These are phyloP conservation scores for Orchesella flavescens DNA, from an alignment of 2,888 invertebrate genomes.

Conservation along the genomic window DNA sequence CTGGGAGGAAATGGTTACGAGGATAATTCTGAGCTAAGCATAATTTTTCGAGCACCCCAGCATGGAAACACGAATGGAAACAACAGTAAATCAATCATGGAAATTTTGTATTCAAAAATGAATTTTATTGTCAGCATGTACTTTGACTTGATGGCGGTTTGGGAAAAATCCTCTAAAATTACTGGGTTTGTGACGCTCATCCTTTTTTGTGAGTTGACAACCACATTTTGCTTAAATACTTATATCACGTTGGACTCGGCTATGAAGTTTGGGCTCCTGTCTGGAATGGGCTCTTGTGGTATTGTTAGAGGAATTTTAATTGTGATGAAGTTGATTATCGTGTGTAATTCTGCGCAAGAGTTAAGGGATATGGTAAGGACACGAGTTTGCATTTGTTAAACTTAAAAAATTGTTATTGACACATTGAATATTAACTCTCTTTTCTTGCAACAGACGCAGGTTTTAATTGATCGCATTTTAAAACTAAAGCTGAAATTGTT, in stretches of 20 bases:
- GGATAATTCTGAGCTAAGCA: not conserved
- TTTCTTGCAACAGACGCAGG: slow-evolving; percentile 16
- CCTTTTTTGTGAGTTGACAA: slow-evolving; percentile 46
- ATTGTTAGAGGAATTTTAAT: slow-evolving; percentile 21
- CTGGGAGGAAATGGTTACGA: no score
- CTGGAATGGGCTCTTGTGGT: not conserved
- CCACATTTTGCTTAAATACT: slow-evolving; percentile 41
- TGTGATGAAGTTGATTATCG: slow-evolving; percentile 44
- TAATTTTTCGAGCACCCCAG: not conserved
- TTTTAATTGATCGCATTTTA: slow-evolving; percentile 31
- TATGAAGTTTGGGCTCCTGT: slow-evolving; percentile 32
- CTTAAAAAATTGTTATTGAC: no score
- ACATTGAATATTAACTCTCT: not conserved
- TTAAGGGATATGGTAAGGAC: slow-evolving; percentile 39
- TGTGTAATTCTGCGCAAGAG: slow-evolving; percentile 51
- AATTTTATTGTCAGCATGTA: slow-evolving; percentile 29
- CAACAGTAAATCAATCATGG: not conserved
- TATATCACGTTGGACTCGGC: slow-evolving; percentile 38
- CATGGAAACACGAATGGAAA: not conserved
- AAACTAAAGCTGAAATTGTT: slow-evolving; percentile 30
- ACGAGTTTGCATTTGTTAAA: no score
- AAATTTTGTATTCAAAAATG: slow-evolving; percentile 31
- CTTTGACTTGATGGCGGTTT: slow-evolving; percentile 50
- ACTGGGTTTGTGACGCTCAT: slow-evolving; percentile 54
- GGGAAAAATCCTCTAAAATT: slow-evolving; percentile 23